A percentile compares a stretch with the other conserved stretches of the same genome.
Conservation (phyloP, 2,797 vertebrate genomes). For the Labeo calbasu region DNA sequence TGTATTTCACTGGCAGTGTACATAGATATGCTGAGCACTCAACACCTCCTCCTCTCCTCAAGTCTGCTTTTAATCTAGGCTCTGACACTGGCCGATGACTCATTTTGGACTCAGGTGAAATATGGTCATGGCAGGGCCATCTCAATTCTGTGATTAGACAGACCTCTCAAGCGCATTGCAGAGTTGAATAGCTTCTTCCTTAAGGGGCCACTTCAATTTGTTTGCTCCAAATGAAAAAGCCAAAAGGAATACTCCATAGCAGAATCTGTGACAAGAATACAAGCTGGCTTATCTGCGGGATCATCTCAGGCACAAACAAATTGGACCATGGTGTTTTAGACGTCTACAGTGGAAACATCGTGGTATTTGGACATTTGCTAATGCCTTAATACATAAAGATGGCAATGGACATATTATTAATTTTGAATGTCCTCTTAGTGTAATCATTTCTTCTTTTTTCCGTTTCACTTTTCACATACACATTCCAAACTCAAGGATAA, state of each 20-base stretch:
- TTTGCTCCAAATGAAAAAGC: slow-evolving; percentile 40
- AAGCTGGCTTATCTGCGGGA: background rate
- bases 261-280: slow-evolving; percentile 10
- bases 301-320: background rate
- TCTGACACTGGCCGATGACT: slow-evolving; percentile 49
- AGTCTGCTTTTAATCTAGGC: slow-evolving; percentile 27
- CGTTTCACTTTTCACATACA: background rate
- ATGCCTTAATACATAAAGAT: background rate
- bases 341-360: background rate
- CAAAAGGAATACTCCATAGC: slow-evolving; percentile 14
- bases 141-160: slow-evolving; percentile 52
- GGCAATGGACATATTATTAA: background rate
- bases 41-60: slow-evolving; percentile 20
- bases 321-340: background rate
- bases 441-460: background rate
- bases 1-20: slow-evolving; percentile 10
- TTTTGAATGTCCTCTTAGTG: background rate
- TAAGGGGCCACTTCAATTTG: slow-evolving; percentile 47
- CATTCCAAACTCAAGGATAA: background rate
- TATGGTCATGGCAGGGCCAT: slow-evolving; percentile 51
- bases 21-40: background rate
- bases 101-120: slow-evolving; percentile 45
- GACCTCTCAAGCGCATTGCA: slow-evolving; percentile 36
- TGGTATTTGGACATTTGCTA: background rate
- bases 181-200: slow-evolving; percentile 40